Conservation (phyloP, 2,888 invertebrate genomes). For the Harmothoe impar region DNA sequence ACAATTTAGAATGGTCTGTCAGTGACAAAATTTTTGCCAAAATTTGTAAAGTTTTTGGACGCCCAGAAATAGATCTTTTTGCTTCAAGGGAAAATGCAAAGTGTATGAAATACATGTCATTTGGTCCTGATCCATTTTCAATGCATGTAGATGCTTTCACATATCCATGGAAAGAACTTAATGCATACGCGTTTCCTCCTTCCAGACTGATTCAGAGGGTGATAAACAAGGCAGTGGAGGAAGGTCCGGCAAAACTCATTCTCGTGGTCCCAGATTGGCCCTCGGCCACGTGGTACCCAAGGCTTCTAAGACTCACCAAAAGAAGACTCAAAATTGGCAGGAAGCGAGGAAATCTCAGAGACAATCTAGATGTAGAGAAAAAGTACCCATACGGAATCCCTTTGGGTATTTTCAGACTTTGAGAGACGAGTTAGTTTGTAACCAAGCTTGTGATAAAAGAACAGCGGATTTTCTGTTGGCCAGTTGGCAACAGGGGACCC, state of each 20-base stretch:
- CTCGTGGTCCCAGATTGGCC: conserved; percentile 24
- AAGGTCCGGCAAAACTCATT: background rate
- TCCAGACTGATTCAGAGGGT: background rate
- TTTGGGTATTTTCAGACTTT: background rate
- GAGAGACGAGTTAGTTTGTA: background rate
- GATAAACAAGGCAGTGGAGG: background rate
- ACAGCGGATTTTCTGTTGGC: background rate
- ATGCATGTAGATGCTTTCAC: background rate
- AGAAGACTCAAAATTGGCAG: background rate
- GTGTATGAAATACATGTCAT: background rate
- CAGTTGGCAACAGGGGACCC: background rate
- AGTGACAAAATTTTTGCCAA: background rate
- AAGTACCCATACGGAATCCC: background rate
- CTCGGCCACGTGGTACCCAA: background rate
- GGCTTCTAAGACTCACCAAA: background rate
- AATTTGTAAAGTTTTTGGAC: background rate
- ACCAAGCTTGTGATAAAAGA: background rate
- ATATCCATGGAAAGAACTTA: background rate
- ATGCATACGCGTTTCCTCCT: conserved; percentile 5
- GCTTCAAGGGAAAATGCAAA: background rate
- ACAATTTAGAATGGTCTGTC: conserved; percentile 14
- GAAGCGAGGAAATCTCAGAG: background rate
- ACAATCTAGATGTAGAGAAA: background rate
- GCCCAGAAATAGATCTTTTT: background rate
- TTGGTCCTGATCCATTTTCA: background rate